Percentiles rank a stretch among this genome's conserved stretches.
These are phyloP conservation scores for Phymatocera aterrima DNA, from an alignment of 2,888 invertebrate genomes.

Conservation along the genomic window DNA sequence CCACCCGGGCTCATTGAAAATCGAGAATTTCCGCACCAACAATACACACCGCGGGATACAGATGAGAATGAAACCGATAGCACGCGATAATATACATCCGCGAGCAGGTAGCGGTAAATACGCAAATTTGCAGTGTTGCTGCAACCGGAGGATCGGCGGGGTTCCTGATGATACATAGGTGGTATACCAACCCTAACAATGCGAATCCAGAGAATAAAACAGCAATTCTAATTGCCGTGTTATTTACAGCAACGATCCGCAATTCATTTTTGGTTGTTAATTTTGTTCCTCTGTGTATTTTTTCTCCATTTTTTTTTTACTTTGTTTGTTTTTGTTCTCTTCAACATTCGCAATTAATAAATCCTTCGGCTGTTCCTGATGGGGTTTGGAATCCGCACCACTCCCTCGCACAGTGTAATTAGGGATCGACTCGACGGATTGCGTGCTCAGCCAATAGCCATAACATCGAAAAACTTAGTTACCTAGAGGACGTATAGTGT, in stretches of 20 bases:
- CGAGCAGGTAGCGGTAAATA: background rate
- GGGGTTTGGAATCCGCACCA: background rate
- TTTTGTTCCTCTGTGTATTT: background rate
- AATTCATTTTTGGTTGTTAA: slow-evolving; percentile 17
- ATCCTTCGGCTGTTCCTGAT: background rate
- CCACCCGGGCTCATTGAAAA: background rate
- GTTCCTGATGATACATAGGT: background rate
- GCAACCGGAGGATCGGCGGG: background rate
- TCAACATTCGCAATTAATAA: slow-evolving; percentile 3
- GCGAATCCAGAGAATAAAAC: background rate
- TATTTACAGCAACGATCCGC: slow-evolving; percentile 15
- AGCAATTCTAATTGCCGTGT: background rate
- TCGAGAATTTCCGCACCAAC: background rate
- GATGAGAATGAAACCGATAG: slow-evolving; percentile 8
- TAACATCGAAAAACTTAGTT: background rate
- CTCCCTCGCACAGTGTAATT: background rate
- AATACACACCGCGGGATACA: background rate
- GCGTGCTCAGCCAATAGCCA: slow-evolving; percentile 4
- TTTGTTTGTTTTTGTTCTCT: background rate
- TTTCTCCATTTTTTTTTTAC: background rate
- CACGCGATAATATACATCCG: background rate
- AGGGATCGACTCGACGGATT: slow-evolving; percentile 17
- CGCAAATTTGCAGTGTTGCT: background rate
- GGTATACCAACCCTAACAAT: slow-evolving; percentile 8
- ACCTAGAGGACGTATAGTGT: background rate